A percentile compares a stretch with the other conserved stretches of the same genome.
Evolutionary conservation across 1,140 invertebrate species (phyloP).

Genomic region (Rhyacophila brunnea): DNA sequence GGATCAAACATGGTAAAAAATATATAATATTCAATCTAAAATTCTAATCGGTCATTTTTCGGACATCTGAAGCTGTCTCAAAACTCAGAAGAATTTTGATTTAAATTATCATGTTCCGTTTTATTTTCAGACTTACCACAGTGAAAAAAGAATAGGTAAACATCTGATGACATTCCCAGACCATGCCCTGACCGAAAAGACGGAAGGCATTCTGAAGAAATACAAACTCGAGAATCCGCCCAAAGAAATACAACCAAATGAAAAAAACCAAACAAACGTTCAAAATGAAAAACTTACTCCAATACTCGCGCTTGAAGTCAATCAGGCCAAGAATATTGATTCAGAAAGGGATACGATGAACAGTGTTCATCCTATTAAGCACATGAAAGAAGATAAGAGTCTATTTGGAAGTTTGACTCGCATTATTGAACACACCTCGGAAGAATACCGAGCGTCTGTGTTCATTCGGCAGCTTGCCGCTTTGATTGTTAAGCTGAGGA

Average conservation of each 20-base stretch:
- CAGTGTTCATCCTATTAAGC: conserved; percentile 7
- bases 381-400: conserved; percentile 22
- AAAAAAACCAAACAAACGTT: conserved; percentile 3
- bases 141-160: conserved; percentile 19
- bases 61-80: too few species aligned
- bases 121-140: conserved; percentile 21
- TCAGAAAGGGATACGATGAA: conserved; percentile 1
- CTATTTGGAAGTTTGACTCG: conserved; percentile 22
- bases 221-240: conserved; percentile 16
- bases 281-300: not conserved
- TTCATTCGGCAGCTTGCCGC: conserved; percentile 26
- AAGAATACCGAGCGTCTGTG: conserved; percentile 19
- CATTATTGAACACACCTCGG: conserved; percentile 22
- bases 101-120: too few species aligned
- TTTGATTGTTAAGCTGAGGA: conserved; percentile 20
- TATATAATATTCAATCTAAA: too few species aligned
- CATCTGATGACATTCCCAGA: conserved; percentile 21
- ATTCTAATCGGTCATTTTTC: too few species aligned
- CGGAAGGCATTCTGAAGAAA: conserved; percentile 15
- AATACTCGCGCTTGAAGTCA: not conserved
- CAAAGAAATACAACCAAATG: conserved; percentile 20
- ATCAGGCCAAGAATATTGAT: conserved; percentile 1
- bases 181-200: conserved; percentile 23
- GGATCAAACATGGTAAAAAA: too few species aligned
- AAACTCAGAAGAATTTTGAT: too few species aligned